phyloP scores from a whole-genome alignment of 2,888 invertebrate species.

The Endomychus coccineus region DNA sequence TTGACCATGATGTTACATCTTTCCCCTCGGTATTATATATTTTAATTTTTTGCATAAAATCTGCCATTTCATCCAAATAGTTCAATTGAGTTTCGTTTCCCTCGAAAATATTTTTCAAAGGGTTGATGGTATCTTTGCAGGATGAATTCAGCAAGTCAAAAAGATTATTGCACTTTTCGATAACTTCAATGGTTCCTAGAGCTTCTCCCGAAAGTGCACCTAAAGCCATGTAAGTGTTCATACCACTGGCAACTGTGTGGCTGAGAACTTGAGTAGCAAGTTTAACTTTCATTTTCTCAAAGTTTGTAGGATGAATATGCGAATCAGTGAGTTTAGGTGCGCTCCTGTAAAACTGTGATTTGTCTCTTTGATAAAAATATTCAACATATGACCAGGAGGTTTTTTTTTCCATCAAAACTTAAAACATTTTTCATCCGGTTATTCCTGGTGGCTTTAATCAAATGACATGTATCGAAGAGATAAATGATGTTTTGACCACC shows the following conservation, averaged over 20 bases:
- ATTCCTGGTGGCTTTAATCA: slow-evolving; percentile 14
- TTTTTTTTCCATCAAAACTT: slow-evolving; percentile 5
- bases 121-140: too few relatives aligned
- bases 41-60: too few relatives aligned
- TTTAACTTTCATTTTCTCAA: slow-evolving; percentile 17
- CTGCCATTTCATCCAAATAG: too few relatives aligned
- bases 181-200: too few relatives aligned
- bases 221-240: too few relatives aligned
- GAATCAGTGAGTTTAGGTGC: slow-evolving; percentile 20
- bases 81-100: too few relatives aligned
- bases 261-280: slow-evolving; percentile 4
- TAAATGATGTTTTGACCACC: neutral
- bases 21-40: too few relatives aligned
- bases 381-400: slow-evolving; percentile 17
- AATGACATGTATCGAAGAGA: slow-evolving; percentile 5
- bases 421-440: slow-evolving; percentile 16
- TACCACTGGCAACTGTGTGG: slow-evolving; percentile 2
- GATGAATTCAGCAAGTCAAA: too few relatives aligned
- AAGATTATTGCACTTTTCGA: too few relatives aligned
- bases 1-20: too few relatives aligned
- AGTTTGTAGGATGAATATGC: slow-evolving; percentile 19
- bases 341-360: slow-evolving; percentile 11
- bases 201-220: too few relatives aligned
- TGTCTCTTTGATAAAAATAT: slow-evolving; percentile 19
- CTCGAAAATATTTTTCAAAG: too few relatives aligned